Percentiles rank a stretch among this genome's conserved stretches.
Evolutionary conservation across 2,113 vertebrate species (phyloP).

Genomic region (Pelobates fuscus): DNA sequence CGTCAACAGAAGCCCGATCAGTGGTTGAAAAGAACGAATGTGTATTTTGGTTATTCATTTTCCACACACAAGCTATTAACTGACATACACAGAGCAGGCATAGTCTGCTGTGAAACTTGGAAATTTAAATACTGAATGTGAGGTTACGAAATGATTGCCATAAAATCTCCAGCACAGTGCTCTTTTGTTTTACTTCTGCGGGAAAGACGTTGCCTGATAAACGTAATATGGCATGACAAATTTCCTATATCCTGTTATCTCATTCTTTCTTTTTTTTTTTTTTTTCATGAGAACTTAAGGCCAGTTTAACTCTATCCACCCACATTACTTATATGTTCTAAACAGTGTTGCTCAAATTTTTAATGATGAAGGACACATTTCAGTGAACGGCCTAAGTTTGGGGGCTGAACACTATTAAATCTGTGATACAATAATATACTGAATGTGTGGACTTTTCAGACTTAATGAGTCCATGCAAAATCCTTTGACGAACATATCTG

Average conservation of each 20-base stretch:
- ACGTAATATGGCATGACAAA: constrained; percentile 44
- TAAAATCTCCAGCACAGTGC: background rate
- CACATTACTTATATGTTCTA: background rate
- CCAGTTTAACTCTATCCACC: background rate
- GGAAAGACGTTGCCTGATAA: constrained; percentile 57
- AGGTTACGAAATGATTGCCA: background rate
- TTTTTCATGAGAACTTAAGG: background rate
- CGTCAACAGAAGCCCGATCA: background rate
- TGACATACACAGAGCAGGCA: background rate
- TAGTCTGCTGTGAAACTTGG: background rate
- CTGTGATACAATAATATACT: no score
- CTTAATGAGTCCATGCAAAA: no score
- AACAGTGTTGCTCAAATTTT: no score
- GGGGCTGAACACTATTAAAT: no score
- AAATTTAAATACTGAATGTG: background rate
- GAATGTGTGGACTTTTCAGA: no score
- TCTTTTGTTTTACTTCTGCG: constrained; percentile 35
- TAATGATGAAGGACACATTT: no score
- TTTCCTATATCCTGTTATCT: constrained; percentile 66
- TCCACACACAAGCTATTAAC: background rate
- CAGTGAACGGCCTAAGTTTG: no score
- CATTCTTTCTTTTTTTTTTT: constrained; percentile 53
- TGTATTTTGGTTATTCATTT: background rate
- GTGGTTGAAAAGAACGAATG: background rate
- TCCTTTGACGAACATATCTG: no score